Conservation (phyloP, 2,797 vertebrate species). For the Ambastaia sidthimunki region DNA sequence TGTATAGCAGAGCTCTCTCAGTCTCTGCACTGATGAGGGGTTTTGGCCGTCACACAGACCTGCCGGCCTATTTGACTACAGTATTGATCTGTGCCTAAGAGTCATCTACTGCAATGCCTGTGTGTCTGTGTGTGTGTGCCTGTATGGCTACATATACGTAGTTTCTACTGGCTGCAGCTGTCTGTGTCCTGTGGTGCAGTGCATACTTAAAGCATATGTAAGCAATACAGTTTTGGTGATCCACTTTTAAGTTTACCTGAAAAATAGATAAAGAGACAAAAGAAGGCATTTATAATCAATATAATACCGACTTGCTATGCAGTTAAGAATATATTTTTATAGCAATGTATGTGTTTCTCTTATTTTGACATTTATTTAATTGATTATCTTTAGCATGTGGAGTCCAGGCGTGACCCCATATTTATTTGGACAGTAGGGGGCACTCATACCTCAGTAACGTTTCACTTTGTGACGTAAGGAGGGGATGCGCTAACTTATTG, state of each 20-base stretch:
- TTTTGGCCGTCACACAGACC: constrained; percentile 15
- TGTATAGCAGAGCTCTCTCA: constrained; percentile 30
- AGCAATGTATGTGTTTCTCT: constrained; percentile 23
- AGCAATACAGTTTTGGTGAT: not conserved
- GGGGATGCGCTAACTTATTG: constrained; percentile 54
- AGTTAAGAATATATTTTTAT: constrained; percentile 30
- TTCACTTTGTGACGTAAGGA: constrained; percentile 53
- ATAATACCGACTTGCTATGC: not conserved
- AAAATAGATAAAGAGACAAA: not conserved
- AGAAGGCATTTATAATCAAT: not conserved
- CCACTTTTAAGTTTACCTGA: not conserved
- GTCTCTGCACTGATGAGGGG: constrained; percentile 24
- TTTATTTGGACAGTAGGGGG: constrained; percentile 75
- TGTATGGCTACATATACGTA: not conserved
- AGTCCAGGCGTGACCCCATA: constrained; percentile 29
- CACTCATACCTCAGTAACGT: constrained; percentile 74
- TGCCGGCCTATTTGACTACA: constrained; percentile 34
- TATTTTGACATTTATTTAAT: not conserved
- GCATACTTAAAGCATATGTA: not conserved
- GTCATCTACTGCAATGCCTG: not conserved
- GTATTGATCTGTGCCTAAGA: constrained; percentile 46
- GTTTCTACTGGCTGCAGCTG: not conserved
- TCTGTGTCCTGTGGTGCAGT: not conserved
- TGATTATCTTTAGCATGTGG: not conserved
- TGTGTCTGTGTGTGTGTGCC: not conserved